These are phyloP conservation scores for Stegophylla sp. DNA, from an alignment of 2,888 invertebrate genomes.

Conservation along the genomic window DNA sequence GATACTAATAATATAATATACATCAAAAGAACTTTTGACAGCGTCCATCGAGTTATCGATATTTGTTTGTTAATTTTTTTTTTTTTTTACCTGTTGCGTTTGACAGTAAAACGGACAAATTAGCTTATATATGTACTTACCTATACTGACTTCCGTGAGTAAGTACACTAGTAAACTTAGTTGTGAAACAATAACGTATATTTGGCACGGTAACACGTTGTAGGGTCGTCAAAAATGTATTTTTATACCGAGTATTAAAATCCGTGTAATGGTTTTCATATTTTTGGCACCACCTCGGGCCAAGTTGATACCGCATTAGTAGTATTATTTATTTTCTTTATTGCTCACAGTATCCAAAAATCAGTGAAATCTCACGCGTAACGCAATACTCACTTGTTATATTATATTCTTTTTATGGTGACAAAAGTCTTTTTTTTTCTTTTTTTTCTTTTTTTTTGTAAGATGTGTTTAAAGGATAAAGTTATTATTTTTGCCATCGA, in stretches of 20 bases:
- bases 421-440: background rate
- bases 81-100: background rate
- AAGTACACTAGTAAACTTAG: background rate
- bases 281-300: conserved; percentile 37
- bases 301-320: background rate
- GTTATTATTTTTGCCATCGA: too few species aligned
- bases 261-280: conserved; percentile 20
- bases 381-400: background rate
- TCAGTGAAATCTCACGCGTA: background rate
- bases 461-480: too few species aligned
- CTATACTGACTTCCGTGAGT: background rate
- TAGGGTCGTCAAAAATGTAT: conserved; percentile 25
- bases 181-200: background rate
- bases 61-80: too few species aligned
- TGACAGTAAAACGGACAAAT: background rate
- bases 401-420: background rate
- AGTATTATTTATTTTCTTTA: background rate
- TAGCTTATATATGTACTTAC: background rate
- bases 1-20: too few species aligned
- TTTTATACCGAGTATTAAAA: conserved; percentile 38
- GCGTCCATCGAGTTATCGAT: too few species aligned
- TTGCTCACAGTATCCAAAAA: background rate
- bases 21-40: too few species aligned
- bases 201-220: conserved; percentile 39
- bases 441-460: too few species aligned